A percentile compares a stretch with the other conserved stretches of the same genome.
Evolutionary conservation across 1,140 invertebrate species (phyloP).

Genomic region (Patella vulgata): DNA sequence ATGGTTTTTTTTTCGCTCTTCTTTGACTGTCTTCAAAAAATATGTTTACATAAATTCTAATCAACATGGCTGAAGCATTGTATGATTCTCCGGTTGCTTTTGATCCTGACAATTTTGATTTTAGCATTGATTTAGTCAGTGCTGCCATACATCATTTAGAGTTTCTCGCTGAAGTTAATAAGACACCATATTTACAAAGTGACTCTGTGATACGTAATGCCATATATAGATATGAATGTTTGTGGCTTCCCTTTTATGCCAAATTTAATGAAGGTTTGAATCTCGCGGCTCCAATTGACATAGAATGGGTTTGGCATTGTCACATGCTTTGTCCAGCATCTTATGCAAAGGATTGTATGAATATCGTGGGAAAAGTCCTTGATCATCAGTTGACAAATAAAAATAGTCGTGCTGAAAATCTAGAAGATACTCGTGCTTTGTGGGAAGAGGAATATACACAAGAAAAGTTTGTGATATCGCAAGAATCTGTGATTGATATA

Average conservation of each 20-base stretch:
- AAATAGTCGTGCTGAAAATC: background rate
- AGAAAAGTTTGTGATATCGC: constrained; percentile 8
- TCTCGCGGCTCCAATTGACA: constrained; percentile 67
- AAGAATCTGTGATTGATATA: constrained; percentile 1
- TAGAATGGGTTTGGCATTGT: constrained; percentile 70
- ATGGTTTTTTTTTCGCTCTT: too few species aligned
- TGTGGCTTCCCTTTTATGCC: constrained; percentile 67
- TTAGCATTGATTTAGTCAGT: constrained; percentile 27
- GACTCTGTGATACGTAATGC: constrained; percentile 44
- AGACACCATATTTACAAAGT: constrained; percentile 33
- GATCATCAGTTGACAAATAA: constrained; percentile 62
- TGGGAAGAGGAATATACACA: constrained; percentile 14
- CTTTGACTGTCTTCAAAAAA: too few species aligned
- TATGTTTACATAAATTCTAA: background rate
- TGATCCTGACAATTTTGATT: constrained; percentile 14
- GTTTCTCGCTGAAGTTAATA: constrained; percentile 35
- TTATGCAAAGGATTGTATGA: constrained; percentile 67
- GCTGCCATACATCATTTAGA: constrained; percentile 37
- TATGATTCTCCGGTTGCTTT: constrained; percentile 3
- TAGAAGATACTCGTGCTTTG: constrained; percentile 5
- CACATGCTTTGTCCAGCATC: constrained; percentile 65
- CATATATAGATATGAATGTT: constrained; percentile 67
- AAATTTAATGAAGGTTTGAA: constrained; percentile 38
- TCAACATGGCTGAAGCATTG: too few species aligned
- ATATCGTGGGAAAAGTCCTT: constrained; percentile 58